Conservation (phyloP, 92 coral and sea anemone genomes). For the Pocillopora grandis region DNA sequence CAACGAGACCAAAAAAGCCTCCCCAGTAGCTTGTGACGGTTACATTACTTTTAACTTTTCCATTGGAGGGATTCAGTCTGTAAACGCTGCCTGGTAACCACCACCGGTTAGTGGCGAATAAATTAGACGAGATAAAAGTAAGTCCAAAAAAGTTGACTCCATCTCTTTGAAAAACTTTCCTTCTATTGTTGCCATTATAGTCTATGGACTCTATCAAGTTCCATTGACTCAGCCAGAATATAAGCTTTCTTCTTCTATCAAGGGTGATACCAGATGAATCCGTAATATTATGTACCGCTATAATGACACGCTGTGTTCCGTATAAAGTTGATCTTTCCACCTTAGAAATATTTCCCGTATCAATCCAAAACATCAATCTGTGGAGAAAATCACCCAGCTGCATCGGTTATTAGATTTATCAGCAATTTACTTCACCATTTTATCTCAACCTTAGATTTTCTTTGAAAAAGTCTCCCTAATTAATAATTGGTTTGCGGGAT, state of each 20-base stretch:
- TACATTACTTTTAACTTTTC: background rate
- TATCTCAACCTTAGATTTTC: too few species aligned
- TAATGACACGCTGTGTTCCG: constrained; percentile 39
- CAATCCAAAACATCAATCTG: constrained; percentile 69
- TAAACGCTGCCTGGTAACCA: too few species aligned
- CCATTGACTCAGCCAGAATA: constrained; percentile 58
- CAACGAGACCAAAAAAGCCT: background rate
- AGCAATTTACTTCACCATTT: too few species aligned
- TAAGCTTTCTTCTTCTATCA: constrained; percentile 30
- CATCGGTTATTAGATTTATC: too few species aligned
- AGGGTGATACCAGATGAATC: constrained; percentile 60
- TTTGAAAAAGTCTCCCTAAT: too few species aligned
- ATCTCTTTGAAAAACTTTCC: background rate
- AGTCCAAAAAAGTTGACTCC: constrained; percentile 41
- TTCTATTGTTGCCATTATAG: constrained; percentile 44
- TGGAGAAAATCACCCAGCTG: background rate
- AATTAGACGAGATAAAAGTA: constrained; percentile 13
- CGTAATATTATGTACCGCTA: constrained; percentile 20
- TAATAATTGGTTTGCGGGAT: too few species aligned
- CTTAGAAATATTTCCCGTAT: constrained; percentile 48
- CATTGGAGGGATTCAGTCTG: background rate
- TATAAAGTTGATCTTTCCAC: constrained; percentile 50
- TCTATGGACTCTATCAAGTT: constrained; percentile 52
- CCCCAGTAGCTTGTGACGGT: too few species aligned
- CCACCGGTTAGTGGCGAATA: constrained; percentile 53